phyloP scores from a whole-genome alignment of 2,888 invertebrate species.

The Agonum fuliginosum region DNA sequence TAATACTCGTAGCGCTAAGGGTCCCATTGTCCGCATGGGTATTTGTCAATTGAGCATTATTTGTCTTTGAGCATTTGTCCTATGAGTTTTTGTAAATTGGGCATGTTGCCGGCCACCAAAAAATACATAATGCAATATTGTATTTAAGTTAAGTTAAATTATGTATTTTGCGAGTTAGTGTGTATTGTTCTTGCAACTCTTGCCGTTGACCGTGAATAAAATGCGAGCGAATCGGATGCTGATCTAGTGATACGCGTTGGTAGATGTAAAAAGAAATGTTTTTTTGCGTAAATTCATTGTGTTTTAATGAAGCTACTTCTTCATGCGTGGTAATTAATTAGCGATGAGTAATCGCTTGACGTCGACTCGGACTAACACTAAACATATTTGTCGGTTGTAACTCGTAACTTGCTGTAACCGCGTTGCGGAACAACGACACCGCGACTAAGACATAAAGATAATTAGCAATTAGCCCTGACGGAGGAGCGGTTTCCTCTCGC shows the following conservation, averaged over 20 bases:
- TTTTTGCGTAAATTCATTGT: conserved; percentile 50
- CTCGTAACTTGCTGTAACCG: neutral
- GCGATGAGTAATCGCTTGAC: conserved; percentile 24
- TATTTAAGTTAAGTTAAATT: neutral
- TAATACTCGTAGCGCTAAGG: no score
- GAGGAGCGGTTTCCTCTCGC: conserved; percentile 1
- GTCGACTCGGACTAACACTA: neutral
- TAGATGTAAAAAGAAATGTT: neutral
- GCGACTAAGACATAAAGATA: neutral
- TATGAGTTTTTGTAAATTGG: no score
- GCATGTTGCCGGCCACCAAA: neutral
- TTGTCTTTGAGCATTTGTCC: no score
- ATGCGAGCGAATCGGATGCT: conserved; percentile 1
- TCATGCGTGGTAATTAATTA: conserved; percentile 51
- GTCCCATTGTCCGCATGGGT: no score
- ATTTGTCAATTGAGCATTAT: no score
- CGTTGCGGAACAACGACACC: neutral
- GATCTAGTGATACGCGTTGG: conserved; percentile 12
- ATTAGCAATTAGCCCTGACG: neutral
- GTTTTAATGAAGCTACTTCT: conserved; percentile 29
- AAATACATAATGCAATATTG: neutral
- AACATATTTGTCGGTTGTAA: no score
- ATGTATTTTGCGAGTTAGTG: neutral
- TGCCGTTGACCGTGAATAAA: conserved; percentile 36
- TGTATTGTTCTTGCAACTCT: neutral